A percentile compares a stretch with the other conserved stretches of the same genome.
These are phyloP conservation scores for Poecilia gillii DNA, from an alignment of 2,797 vertebrate genomes.

Conservation along the genomic window DNA sequence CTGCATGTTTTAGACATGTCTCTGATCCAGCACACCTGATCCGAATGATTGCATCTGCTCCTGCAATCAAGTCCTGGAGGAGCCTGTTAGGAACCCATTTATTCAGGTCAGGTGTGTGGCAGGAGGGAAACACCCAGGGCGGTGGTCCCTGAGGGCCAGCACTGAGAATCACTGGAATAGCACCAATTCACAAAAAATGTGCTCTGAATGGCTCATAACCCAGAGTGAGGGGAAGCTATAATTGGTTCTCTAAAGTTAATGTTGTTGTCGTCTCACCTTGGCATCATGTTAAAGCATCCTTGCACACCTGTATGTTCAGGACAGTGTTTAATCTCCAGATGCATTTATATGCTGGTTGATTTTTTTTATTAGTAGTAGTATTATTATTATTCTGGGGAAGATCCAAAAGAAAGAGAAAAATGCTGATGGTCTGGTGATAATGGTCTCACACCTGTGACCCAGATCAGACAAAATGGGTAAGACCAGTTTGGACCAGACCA, in stretches of 20 bases:
- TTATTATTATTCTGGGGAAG: background rate
- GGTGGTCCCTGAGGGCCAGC: too few relatives aligned
- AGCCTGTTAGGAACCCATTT: too few relatives aligned
- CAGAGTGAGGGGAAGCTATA: background rate
- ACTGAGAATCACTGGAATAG: background rate
- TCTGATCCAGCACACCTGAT: too few relatives aligned
- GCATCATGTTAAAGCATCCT: background rate
- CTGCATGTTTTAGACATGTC: too few relatives aligned
- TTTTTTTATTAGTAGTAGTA: background rate
- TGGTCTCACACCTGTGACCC: background rate
- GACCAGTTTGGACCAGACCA: background rate
- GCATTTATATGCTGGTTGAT: background rate
- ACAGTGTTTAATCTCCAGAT: background rate
- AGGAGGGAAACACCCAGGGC: too few relatives aligned
- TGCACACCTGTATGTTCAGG: background rate
- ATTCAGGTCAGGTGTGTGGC: too few relatives aligned
- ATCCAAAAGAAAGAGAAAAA: background rate
- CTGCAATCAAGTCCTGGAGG: too few relatives aligned
- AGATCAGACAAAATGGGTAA: background rate
- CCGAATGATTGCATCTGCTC: too few relatives aligned
- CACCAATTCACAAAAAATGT: background rate
- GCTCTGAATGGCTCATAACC: background rate
- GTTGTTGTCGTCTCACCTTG: background rate
- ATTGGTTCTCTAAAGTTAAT: background rate
- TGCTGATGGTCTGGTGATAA: background rate